Conservation (phyloP, 2,888 invertebrate genomes). For the Callimorpha dominula region DNA sequence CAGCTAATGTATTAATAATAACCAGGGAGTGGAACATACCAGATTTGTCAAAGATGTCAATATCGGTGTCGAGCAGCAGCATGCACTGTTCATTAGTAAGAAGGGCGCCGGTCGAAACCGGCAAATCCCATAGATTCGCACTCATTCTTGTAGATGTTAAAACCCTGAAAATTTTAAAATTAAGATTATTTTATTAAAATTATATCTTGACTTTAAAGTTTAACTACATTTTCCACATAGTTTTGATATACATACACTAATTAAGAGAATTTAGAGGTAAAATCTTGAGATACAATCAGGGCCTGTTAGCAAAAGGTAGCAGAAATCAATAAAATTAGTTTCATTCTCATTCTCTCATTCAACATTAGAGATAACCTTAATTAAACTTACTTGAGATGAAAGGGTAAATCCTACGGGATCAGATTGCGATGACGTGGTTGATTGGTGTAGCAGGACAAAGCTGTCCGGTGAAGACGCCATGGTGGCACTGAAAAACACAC, state of each 20-base stretch:
- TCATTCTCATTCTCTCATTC: background rate
- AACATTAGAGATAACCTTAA: background rate
- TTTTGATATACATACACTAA: background rate
- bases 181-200: background rate
- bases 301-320: background rate
- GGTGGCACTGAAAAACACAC: slow-evolving; percentile 89
- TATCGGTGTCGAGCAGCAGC: slow-evolving; percentile 81
- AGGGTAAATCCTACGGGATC: slow-evolving; percentile 65
- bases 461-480: slow-evolving; percentile 92
- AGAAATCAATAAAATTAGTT: background rate
- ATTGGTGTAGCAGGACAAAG: slow-evolving; percentile 88
- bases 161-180: slow-evolving; percentile 66
- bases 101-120: slow-evolving; percentile 83
- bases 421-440: slow-evolving; percentile 71
- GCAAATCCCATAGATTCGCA: slow-evolving; percentile 73
- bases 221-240: background rate
- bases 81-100: slow-evolving; percentile 81
- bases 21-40: slow-evolving; percentile 60
- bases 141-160: slow-evolving; percentile 72
- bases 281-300: background rate
- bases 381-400: slow-evolving; percentile 69
- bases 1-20: background rate
- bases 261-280: background rate
- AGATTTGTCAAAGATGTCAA: slow-evolving; percentile 74
- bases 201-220: background rate